phyloP scores from a whole-genome alignment of 2,797 vertebrate species.

The Megaceryle alcyon region DNA sequence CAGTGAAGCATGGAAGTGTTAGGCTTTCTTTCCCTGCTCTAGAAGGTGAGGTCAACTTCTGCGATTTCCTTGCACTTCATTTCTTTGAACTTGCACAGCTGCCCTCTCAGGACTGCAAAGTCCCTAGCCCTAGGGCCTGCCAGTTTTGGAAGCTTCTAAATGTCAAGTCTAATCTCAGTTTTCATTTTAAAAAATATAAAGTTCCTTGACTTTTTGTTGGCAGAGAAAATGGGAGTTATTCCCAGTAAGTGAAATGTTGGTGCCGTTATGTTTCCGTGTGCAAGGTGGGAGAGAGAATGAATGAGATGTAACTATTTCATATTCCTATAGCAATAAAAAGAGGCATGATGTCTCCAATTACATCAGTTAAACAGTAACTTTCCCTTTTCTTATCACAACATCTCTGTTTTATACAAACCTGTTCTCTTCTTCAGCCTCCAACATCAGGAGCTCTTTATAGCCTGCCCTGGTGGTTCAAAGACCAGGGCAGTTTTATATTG shows the following conservation, averaged over 20 bases:
- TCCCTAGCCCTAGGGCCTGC: background rate
- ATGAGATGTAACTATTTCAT: background rate
- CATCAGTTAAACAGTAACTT: background rate
- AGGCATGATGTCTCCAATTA: background rate
- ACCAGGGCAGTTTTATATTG: background rate
- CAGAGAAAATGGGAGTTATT: background rate
- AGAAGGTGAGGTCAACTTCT: background rate
- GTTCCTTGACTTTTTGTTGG: constrained; percentile 1
- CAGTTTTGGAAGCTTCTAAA: constrained; percentile 27
- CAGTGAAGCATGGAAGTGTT: background rate
- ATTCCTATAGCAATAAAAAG: background rate
- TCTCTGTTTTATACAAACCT: background rate
- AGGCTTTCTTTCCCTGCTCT: background rate
- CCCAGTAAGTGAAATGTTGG: background rate
- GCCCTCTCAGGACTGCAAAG: background rate
- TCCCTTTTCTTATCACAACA: background rate
- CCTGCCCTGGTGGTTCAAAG: background rate
- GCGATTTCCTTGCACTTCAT: constrained; percentile 28
- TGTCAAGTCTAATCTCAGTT: constrained; percentile 13
- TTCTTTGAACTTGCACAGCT: constrained; percentile 29
- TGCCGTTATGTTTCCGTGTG: background rate
- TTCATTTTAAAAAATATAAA: background rate
- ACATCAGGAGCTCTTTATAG: background rate
- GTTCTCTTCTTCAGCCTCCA: background rate
- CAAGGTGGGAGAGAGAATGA: background rate